Percentiles rank a stretch among this genome's conserved stretches.
These are phyloP conservation scores for Eidolon dupreanum DNA, from an alignment of 2,797 vertebrate species.

Conservation along the genomic window DNA sequence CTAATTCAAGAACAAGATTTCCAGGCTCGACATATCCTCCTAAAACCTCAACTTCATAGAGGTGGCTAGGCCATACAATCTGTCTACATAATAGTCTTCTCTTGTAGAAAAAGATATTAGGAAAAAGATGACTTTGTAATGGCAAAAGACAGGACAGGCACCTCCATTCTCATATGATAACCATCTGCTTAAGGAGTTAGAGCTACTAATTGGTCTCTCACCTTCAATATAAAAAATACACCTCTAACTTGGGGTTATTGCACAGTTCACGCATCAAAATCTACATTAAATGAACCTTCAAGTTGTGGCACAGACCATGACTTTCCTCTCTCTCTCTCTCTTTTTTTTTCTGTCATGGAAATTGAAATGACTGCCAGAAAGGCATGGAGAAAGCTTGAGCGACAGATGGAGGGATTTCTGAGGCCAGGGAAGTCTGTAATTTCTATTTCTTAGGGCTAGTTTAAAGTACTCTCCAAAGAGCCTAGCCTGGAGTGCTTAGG, in stretches of 20 bases:
- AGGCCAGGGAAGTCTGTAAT: conserved; percentile 68
- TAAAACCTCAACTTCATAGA: conserved; percentile 51
- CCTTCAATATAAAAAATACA: conserved; percentile 57
- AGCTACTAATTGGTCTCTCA: conserved; percentile 77
- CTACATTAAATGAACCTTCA: conserved; percentile 66
- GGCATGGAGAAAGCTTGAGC: conserved; percentile 37
- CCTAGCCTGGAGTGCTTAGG: neutral
- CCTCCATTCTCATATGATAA: conserved; percentile 70
- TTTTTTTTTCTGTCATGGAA: conserved; percentile 35
- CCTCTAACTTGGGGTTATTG: conserved; percentile 60
- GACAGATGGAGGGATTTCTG: conserved; percentile 62
- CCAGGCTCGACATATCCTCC: conserved; percentile 42
- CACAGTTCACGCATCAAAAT: conserved; percentile 59
- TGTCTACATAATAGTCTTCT: conserved; percentile 62
- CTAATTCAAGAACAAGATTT: conserved; percentile 51
- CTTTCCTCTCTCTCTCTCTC: neutral
- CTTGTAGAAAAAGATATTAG: conserved; percentile 65
- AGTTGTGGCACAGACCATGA: conserved; percentile 48
- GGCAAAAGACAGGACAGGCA: conserved; percentile 70
- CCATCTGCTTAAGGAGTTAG: conserved; percentile 73
- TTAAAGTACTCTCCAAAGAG: conserved; percentile 14
- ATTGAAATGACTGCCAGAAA: conserved; percentile 62
- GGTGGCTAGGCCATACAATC: conserved; percentile 45
- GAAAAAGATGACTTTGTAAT: conserved; percentile 74
- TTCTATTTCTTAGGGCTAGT: conserved; percentile 57